These are phyloP conservation scores for Ataeniobius toweri DNA, from an alignment of 2,797 vertebrate genomes.

Conservation along the genomic window DNA sequence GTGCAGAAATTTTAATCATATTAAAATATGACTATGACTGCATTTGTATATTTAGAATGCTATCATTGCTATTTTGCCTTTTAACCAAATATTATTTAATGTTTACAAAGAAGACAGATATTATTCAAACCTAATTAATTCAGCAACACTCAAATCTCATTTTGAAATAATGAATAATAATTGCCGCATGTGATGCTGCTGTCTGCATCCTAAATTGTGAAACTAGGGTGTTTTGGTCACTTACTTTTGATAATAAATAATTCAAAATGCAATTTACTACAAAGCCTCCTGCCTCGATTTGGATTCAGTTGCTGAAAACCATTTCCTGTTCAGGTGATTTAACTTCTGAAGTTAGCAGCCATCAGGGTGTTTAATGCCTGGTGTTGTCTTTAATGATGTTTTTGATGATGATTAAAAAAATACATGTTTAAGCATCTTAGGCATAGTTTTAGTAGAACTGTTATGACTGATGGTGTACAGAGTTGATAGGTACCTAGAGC, in stretches of 20 bases:
- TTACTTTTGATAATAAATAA: slow-evolving; percentile 20
- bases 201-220: not conserved
- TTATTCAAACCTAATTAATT: not conserved
- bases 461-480: slow-evolving; percentile 51
- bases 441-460: slow-evolving; percentile 40
- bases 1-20: not conserved
- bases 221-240: slow-evolving; percentile 11
- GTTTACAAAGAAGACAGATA: not conserved
- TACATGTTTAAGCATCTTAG: slow-evolving; percentile 30
- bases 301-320: slow-evolving; percentile 29
- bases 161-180: not conserved
- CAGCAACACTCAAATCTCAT: not conserved
- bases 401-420: slow-evolving; percentile 21
- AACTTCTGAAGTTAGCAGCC: slow-evolving; percentile 56
- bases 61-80: not conserved
- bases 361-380: slow-evolving; percentile 67
- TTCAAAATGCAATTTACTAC: slow-evolving; percentile 27
- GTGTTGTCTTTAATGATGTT: slow-evolving; percentile 33
- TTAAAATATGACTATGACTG: not conserved
- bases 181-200: not conserved
- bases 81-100: not conserved
- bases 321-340: slow-evolving; percentile 54
- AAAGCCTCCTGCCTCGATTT: slow-evolving; percentile 27
- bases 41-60: too few relatives aligned
- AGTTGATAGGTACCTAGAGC: slow-evolving; percentile 23